These are phyloP conservation scores for Alligator sinensis DNA, from an alignment of 2,113 vertebrate species.

Conservation along the genomic window DNA sequence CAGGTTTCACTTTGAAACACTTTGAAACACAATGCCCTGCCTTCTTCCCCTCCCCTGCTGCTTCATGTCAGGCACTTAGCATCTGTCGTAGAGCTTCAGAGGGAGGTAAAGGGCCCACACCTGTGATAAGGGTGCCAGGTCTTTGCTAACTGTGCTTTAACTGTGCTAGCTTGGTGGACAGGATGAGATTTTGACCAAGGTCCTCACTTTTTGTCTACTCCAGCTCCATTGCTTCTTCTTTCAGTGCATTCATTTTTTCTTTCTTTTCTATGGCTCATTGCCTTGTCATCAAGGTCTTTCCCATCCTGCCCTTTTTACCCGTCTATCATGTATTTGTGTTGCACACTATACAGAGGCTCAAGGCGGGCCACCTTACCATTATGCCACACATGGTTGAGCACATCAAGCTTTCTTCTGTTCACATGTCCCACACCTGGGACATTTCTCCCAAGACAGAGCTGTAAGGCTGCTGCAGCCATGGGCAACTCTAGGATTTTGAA, in stretches of 20 bases:
- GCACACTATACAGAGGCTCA: background rate
- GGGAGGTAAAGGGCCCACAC: too few species aligned
- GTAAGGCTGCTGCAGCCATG: background rate
- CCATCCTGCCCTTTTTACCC: too few species aligned
- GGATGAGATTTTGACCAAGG: background rate
- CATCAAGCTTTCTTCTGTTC: background rate
- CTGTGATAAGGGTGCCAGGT: too few species aligned
- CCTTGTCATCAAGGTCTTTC: background rate
- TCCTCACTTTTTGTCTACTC: background rate
- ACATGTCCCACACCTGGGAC: too few species aligned
- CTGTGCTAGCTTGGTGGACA: background rate
- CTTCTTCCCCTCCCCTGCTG: too few species aligned
- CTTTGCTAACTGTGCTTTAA: background rate
- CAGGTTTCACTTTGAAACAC: too few species aligned
- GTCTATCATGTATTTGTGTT: background rate
- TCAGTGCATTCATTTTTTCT: background rate
- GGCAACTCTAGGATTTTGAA: too few species aligned
- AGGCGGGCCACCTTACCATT: background rate
- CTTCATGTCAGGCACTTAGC: too few species aligned
- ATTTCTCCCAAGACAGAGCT: background rate
- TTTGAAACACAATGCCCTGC: too few species aligned
- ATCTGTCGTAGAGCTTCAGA: too few species aligned
- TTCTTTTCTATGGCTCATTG: background rate
- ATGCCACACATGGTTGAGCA: background rate
- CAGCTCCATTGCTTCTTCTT: background rate